Conservation (phyloP, 2,113 vertebrate genomes). For the Malaclemys terrapin region DNA sequence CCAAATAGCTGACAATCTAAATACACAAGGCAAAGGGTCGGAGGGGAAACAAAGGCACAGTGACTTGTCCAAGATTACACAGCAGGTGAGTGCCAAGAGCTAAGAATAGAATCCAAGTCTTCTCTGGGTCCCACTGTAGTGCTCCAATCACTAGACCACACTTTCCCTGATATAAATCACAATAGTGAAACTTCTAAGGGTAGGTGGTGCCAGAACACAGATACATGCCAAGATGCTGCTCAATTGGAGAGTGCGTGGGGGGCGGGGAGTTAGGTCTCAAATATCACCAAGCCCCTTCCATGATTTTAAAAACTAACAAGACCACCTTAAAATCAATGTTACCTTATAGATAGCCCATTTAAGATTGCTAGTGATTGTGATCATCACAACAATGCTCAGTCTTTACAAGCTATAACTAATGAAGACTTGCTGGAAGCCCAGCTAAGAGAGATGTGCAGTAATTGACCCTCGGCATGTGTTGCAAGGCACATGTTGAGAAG, state of each 20-base stretch:
- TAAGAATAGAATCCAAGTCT: background rate
- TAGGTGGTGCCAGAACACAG: accelerated
- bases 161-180: background rate
- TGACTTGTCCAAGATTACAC: background rate
- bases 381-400: background rate
- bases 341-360: background rate
- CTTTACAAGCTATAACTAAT: background rate
- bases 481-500: background rate
- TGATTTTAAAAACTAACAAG: background rate
- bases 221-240: background rate
- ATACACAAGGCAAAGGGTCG: background rate
- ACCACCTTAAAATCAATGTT: background rate
- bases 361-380: background rate
- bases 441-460: background rate
- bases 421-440: background rate
- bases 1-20: background rate
- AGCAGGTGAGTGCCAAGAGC: background rate
- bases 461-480: background rate
- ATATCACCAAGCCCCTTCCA: background rate
- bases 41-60: background rate
- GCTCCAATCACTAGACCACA: background rate
- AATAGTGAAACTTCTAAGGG: background rate
- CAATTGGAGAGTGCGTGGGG: background rate
- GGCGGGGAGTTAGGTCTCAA: background rate
- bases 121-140: background rate